Percentiles rank a stretch among this genome's conserved stretches.
phyloP scores from a whole-genome alignment of 2,888 invertebrate genomes.

The Ormia ochracea region DNA sequence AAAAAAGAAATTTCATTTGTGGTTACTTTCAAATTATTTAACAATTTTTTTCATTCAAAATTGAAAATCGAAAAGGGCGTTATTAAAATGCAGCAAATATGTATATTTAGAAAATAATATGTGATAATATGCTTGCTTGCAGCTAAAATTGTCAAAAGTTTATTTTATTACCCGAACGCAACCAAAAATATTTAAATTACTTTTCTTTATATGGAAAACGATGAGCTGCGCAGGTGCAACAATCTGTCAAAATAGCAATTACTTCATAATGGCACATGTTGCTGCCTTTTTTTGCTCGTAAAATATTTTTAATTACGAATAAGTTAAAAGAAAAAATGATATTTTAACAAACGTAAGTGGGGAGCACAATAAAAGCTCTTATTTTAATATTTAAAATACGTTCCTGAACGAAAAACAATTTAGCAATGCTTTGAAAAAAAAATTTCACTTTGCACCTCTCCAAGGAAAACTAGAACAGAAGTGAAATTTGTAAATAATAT shows the following conservation, averaged over 20 bases:
- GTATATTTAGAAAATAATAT: constrained; percentile 66
- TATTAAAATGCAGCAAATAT: constrained; percentile 69
- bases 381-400: constrained; percentile 15
- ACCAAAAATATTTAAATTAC: constrained; percentile 59
- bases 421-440: constrained; percentile 27
- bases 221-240: constrained; percentile 55
- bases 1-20: constrained; percentile 3
- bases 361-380: neutral
- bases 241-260: neutral
- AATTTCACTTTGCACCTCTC: constrained; percentile 65
- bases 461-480: constrained; percentile 73
- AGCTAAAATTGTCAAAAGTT: constrained; percentile 39
- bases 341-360: neutral
- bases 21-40: constrained; percentile 47
- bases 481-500: constrained; percentile 69
- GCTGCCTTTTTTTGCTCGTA: neutral
- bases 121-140: constrained; percentile 68
- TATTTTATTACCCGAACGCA: constrained; percentile 66
- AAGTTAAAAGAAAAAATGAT: neutral
- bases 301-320: constrained; percentile 6
- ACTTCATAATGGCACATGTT: constrained; percentile 15
- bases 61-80: constrained; percentile 41
- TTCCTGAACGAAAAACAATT: constrained; percentile 4
- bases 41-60: constrained; percentile 42
- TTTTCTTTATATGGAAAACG: neutral